Conservation (phyloP, 2,113 vertebrate genomes). For the Corvus cornix region DNA sequence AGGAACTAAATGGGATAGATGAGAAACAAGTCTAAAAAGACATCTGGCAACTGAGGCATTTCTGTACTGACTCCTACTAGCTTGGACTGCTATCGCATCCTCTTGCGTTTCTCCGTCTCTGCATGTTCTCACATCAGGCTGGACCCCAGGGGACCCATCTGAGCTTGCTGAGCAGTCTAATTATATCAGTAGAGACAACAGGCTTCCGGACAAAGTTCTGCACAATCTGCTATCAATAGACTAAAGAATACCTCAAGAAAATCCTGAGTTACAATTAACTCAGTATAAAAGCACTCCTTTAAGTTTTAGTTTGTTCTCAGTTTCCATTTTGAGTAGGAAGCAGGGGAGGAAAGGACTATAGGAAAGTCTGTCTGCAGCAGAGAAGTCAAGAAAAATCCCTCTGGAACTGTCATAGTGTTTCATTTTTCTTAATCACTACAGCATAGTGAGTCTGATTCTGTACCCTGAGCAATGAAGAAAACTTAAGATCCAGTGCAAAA, state of each 20-base stretch:
- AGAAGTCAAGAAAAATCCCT: not conserved
- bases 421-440: not conserved
- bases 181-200: not conserved
- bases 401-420: not conserved
- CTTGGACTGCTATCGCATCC: not conserved
- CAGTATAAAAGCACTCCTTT: not conserved
- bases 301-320: not conserved
- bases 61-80: not conserved
- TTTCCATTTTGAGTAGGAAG: not conserved
- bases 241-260: not conserved
- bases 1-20: not conserved
- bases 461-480: not conserved
- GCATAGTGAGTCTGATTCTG: not conserved
- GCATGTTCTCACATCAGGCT: not conserved
- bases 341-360: not conserved
- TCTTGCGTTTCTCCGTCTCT: not conserved
- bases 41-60: not conserved
- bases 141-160: not conserved
- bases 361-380: not conserved
- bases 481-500: not conserved
- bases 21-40: not conserved
- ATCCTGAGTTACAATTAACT: not conserved
- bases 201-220: not conserved
- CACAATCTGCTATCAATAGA: not conserved
- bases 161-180: not conserved